Evolutionary conservation across 1,140 invertebrate genomes (phyloP).

Genomic region (Drosophila athabasca): DNA sequence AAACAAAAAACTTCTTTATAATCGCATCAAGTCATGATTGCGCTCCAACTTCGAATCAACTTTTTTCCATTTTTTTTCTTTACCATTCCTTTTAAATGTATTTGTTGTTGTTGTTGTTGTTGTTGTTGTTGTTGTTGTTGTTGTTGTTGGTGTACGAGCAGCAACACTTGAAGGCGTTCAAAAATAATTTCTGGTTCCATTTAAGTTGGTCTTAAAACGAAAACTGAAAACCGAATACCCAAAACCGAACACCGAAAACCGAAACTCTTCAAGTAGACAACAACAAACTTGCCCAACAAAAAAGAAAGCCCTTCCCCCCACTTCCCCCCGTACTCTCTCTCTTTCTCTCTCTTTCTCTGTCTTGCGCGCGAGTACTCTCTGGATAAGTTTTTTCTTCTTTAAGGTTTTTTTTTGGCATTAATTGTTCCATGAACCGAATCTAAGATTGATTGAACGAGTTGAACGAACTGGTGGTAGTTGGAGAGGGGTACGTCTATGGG

Average conservation of each 20-base stretch:
- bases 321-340: not conserved
- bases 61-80: conserved; percentile 10
- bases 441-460: conserved; percentile 76
- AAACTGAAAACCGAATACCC: conserved; percentile 57
- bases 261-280: conserved; percentile 76
- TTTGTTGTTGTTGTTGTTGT: conserved; percentile 41
- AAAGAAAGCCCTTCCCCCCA: conserved; percentile 43
- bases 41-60: conserved; percentile 63
- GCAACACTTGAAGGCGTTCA: conserved; percentile 76
- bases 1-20: conserved; percentile 64
- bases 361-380: not conserved
- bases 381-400: conserved; percentile 41
- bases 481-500: not conserved
- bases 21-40: conserved; percentile 82
- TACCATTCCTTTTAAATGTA: conserved; percentile 3
- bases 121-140: conserved; percentile 41
- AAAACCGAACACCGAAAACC: conserved; percentile 52
- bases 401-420: conserved; percentile 62
- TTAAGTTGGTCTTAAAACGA: conserved; percentile 77
- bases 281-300: conserved; percentile 53
- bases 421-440: conserved; percentile 79
- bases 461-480: conserved; percentile 40
- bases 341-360: too few relatives aligned
- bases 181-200: conserved; percentile 80
- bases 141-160: conserved; percentile 33